Percentiles rank a stretch among this genome's conserved stretches.
Conservation (phyloP, 2,797 vertebrate genomes). For the Paramormyrops hopkinsi region DNA sequence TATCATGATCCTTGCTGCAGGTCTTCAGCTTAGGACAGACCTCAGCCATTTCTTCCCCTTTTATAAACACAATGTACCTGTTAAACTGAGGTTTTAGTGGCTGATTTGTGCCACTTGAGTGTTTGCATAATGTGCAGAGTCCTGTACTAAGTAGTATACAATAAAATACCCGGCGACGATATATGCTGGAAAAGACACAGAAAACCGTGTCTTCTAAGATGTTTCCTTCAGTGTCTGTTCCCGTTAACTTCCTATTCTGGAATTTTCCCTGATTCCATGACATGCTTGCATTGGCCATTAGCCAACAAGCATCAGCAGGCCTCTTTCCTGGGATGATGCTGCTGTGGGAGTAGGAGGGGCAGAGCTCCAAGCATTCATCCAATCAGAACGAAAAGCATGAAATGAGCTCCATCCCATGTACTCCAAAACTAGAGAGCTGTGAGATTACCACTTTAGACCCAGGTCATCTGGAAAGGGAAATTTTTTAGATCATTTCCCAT, state of each 20-base stretch:
- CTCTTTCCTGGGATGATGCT: neutral
- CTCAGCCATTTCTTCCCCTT: neutral
- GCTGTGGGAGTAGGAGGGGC: neutral
- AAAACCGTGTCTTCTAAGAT: neutral
- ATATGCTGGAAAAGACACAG: neutral
- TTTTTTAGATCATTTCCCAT: neutral
- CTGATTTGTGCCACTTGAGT: neutral
- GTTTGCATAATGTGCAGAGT: neutral
- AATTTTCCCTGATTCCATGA: neutral
- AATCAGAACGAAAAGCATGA: neutral
- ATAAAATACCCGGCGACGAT: neutral
- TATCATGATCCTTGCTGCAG: neutral
- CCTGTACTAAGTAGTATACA: neutral
- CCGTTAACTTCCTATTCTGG: neutral
- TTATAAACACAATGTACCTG: neutral
- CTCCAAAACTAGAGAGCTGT: neutral
- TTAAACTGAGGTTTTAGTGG: neutral
- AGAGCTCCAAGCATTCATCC: neutral
- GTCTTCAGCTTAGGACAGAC: neutral
- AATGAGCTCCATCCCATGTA: neutral
- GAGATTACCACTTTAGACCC: neutral
- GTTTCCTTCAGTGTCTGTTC: neutral
- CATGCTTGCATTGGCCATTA: neutral
- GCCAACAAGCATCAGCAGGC: neutral
- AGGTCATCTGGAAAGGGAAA: neutral